Evolutionary conservation across 1,140 invertebrate genomes (phyloP), one percentile per base, ranked within the genome.

Genomic region (Telenomus remus): DNA sequence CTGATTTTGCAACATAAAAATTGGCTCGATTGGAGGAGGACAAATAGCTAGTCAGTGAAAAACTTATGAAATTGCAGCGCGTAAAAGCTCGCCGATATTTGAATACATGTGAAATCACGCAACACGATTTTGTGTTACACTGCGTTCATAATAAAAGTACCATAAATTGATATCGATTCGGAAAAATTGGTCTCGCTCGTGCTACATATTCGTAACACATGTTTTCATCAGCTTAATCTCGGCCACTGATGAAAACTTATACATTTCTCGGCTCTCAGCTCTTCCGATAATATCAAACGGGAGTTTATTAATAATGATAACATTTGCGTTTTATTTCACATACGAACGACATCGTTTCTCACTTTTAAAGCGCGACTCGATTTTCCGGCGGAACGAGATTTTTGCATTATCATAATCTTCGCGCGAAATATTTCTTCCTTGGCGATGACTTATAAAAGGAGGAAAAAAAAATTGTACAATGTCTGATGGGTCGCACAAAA

Each of bases 101-200:
- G 37, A 39, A 39, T 39, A 39, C 37, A 39, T 39, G 3, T 39
- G 2, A 9, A 39, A 39, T 39, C 37, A 39, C n/a, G 37, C n/a
- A 11, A 11, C n/a, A 39, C 37, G 1, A 27, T 19, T 46, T 51
- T 27, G 11, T 16, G 39, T 44, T 51, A 33, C 12, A n/a, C n/a
- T 12, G 8, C 16, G 4, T 39, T 51, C 34, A 19, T 53, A 56
- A 33, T 15, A 35, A 34, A 56, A 46, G n/a, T 56, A 34, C 14
- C 27, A 46, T 56, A 56, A 56, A 56, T 46, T 56, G 54, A 56
- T 56, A 56, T 56, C 5, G 54, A 56, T 56, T 56, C 14, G 19
- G 6, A 27, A 27, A 27, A 27, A 3, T 27, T 27, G 1, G 2
- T 39, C 9, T 39, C 37, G 9, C 37, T 9, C 8, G 14, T 8